A percentile compares a stretch with the other conserved stretches of the same genome.
These are phyloP conservation scores for Tinea pellionella DNA, from an alignment of 2,888 invertebrate genomes.

Conservation along the genomic window DNA sequence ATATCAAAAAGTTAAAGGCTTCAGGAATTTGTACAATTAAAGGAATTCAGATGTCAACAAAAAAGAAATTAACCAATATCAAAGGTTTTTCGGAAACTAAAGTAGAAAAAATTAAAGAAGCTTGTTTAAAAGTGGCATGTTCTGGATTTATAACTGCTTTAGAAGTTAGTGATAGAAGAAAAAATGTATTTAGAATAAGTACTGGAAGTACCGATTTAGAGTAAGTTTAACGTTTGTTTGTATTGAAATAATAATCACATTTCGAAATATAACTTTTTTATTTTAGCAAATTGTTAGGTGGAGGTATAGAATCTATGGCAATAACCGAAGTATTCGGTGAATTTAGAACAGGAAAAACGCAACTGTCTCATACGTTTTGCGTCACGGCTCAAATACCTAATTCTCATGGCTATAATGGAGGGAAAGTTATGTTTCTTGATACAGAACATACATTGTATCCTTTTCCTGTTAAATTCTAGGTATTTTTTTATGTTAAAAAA, in stretches of 20 bases:
- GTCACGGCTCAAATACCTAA: slow-evolving; percentile 82
- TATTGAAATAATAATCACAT: not conserved
- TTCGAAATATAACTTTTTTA: not conserved
- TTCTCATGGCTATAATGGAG: slow-evolving; percentile 75
- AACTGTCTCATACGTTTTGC: slow-evolving; percentile 82
- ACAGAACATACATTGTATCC: slow-evolving; percentile 89
- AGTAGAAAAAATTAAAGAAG: slow-evolving; percentile 84
- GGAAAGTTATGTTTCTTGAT: slow-evolving; percentile 85
- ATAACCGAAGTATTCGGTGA: slow-evolving; percentile 88
- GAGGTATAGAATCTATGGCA: slow-evolving; percentile 86
- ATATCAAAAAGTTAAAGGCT: slow-evolving; percentile 81
- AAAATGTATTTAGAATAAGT: slow-evolving; percentile 77
- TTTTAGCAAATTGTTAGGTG: slow-evolving; percentile 77
- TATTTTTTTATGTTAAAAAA: too few species aligned
- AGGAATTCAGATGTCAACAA: slow-evolving; percentile 84
- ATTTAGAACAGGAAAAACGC: slow-evolving; percentile 85
- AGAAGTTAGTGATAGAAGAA: slow-evolving; percentile 78
- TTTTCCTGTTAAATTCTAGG: slow-evolving; percentile 35
- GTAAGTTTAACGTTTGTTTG: slow-evolving; percentile 53
- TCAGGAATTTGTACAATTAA: slow-evolving; percentile 84
- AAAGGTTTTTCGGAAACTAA: slow-evolving; percentile 83
- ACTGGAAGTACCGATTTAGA: slow-evolving; percentile 77
- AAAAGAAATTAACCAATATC: slow-evolving; percentile 76
- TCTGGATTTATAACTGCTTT: slow-evolving; percentile 79
- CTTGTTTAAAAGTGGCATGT: slow-evolving; percentile 73